Conservation (phyloP, 64 coral and sea anemone species). For the Catalaphyllia jardinei region DNA sequence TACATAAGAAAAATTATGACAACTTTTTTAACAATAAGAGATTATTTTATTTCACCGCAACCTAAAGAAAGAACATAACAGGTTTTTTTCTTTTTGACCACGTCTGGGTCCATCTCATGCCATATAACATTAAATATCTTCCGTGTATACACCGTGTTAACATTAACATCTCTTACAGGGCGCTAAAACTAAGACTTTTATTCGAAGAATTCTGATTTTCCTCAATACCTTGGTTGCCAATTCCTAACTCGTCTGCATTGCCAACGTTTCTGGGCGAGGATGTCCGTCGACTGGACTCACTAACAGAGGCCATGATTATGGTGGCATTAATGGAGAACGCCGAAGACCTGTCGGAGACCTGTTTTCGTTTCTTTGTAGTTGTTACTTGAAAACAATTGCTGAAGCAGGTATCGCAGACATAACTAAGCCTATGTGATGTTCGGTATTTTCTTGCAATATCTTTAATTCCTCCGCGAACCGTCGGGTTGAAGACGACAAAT, state of each 20-base stretch:
- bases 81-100: too few relatives aligned
- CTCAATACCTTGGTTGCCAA: background rate
- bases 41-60: too few relatives aligned
- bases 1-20: too few relatives aligned
- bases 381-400: too few relatives aligned
- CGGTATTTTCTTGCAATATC: background rate
- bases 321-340: background rate
- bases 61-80: too few relatives aligned
- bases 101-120: too few relatives aligned
- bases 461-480: constrained; percentile 10
- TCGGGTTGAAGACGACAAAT: constrained; percentile 26
- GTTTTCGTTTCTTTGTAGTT: too few relatives aligned
- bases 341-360: too few relatives aligned
- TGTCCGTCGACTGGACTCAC: background rate
- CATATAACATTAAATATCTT: too few relatives aligned
- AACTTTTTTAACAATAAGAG: too few relatives aligned
- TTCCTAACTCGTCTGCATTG: background rate
- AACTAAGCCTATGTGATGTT: background rate
- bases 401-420: background rate
- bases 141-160: too few relatives aligned
- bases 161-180: background rate
- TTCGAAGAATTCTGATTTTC: background rate
- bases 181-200: background rate
- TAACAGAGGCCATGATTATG: background rate
- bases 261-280: background rate